phyloP scores from a whole-genome alignment of 2,113 vertebrate genomes.

The Mionectes macconnelli region DNA sequence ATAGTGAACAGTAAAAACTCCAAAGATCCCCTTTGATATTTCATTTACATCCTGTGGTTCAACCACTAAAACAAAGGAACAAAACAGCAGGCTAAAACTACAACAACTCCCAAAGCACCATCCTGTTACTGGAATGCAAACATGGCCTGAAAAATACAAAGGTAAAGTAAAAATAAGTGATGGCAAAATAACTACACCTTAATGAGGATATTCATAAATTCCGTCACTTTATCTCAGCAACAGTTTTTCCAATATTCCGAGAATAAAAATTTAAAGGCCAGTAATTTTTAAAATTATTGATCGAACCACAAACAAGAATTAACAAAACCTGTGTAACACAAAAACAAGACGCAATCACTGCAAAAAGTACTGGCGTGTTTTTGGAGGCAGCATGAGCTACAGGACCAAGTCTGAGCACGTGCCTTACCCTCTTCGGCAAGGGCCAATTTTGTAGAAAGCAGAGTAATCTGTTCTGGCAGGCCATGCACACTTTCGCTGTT shows the following conservation, averaged over 20 bases:
- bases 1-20: neutral
- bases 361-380: neutral
- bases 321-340: neutral
- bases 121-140: neutral
- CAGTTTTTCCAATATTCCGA: neutral
- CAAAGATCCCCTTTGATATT: neutral
- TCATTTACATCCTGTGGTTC: neutral
- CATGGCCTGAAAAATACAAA: neutral
- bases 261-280: neutral
- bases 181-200: neutral
- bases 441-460: neutral
- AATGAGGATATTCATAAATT: neutral
- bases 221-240: neutral
- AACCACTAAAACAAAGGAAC: neutral
- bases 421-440: neutral
- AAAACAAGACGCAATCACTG: neutral
- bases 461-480: neutral
- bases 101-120: neutral
- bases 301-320: neutral
- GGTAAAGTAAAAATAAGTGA: neutral
- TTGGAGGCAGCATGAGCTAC: neutral
- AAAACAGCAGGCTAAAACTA: neutral
- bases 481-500: neutral
- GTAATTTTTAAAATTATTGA: neutral
- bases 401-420: neutral